These are phyloP conservation scores for Danionella dracula DNA, from an alignment of 2,797 vertebrate genomes.

Conservation along the genomic window DNA sequence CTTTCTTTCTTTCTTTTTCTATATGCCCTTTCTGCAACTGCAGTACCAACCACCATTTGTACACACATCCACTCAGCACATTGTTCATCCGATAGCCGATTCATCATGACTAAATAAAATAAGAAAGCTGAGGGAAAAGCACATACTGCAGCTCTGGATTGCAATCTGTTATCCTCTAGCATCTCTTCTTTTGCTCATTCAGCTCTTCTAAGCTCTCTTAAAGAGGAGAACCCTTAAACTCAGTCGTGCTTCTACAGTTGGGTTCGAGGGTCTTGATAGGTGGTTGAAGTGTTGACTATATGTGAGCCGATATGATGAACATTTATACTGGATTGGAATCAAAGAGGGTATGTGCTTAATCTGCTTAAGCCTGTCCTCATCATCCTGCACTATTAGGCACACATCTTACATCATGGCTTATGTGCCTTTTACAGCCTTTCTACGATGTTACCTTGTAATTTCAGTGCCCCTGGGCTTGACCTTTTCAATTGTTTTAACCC, in stretches of 20 bases:
- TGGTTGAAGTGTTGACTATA: neutral
- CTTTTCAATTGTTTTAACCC: neutral
- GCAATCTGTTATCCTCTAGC: conserved; percentile 37
- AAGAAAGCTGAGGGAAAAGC: conserved; percentile 45
- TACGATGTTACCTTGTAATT: neutral
- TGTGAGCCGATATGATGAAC: neutral
- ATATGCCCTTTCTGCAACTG: neutral
- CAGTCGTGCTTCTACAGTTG: neutral
- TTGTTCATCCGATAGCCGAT: conserved; percentile 57
- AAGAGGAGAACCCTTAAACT: conserved; percentile 2
- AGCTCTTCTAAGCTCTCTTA: conserved; percentile 3
- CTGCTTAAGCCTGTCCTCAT: conserved; percentile 24
- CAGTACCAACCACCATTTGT: conserved; percentile 6
- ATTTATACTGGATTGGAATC: conserved; percentile 26
- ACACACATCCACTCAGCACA: conserved; percentile 26
- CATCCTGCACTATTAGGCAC: conserved; percentile 28
- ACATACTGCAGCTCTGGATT: conserved; percentile 26
- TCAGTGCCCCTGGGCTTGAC: conserved; percentile 10
- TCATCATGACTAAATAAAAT: conserved; percentile 67
- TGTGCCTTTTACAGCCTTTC: conserved; percentile 2
- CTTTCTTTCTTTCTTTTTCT: neutral
- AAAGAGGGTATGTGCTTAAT: conserved; percentile 11
- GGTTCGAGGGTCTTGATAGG: neutral
- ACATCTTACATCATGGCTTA: conserved; percentile 29
- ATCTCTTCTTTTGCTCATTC: conserved; percentile 2